Base-by-base conservation (phyloP, 2,888 invertebrate species). In the Panopea generosa region DNA sequence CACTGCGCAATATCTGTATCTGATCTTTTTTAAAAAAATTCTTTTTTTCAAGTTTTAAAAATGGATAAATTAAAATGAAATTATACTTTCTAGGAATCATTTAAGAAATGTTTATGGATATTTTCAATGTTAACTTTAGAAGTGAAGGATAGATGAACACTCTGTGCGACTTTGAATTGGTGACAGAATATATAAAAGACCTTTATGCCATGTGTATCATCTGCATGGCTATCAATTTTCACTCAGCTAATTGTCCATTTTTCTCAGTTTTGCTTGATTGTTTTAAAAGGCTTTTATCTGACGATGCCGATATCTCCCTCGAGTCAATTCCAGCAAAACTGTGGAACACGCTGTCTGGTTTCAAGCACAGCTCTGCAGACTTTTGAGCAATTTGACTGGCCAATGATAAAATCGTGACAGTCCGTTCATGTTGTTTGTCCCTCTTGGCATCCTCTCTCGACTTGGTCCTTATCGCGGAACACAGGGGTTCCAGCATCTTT, bases 371-470 rank as follows among this genome's bases (percentile, higher is more conserved):
- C 33, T 85, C 81, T 2, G 84, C 73, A 1, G 87, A 85, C 59
- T 89, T 89, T 22, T 83, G 74, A 0, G 87, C 83, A n/a, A 89
- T 72, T 81, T 89, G 88, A 49, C 86, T 85, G 2, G 89, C 89
- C 57, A 88, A 75, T 29, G 86, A 84, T 14, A 87, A 67, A 27
- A 90, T 82, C 0, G 88, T 85, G 26, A 88, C 70, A 7, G 89
- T 86, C 14, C 87, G 65, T 38, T 84, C 82, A 18, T 84, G 74
- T 57, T 88, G 86, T 9, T 75, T 70, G 18, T 85, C 83, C 6
- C 79, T 76, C 40, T 86, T 65, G 0, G 69, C 65, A 14, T 72
- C 53, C 14, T 79, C 62, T 9, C 62, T 16, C 9, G 78, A 82
- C 9, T 16, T 20, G 18, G 83, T 56, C 29, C 67, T 73, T 4